phyloP scores from a whole-genome alignment of 37 sponge, comb jelly and placozoan genomes.

The Aphrocallistes beatrix region DNA sequence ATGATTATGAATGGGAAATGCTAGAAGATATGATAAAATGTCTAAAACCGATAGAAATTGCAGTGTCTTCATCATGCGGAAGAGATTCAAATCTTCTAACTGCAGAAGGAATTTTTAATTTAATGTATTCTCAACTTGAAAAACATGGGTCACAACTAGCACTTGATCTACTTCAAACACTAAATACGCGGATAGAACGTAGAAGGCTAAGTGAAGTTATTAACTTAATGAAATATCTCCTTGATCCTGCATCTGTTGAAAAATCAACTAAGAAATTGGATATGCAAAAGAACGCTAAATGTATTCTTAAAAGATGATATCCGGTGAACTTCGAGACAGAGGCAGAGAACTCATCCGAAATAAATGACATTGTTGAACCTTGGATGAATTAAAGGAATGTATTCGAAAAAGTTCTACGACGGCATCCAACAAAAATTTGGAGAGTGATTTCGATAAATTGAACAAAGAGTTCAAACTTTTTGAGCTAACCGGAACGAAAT shows the following conservation, averaged over 20 bases:
- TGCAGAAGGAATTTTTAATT: conserved; percentile 12
- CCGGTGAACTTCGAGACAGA: not conserved
- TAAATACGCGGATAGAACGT: not conserved
- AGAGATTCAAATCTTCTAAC: conserved; percentile 1
- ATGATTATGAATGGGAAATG: conserved; percentile 17
- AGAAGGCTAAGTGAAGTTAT: conserved; percentile 1
- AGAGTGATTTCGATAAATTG: not conserved
- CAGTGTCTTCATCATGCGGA: not conserved
- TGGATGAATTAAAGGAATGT: conserved; percentile 7
- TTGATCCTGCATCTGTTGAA: conserved; percentile 10
- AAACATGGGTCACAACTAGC: conserved; percentile 5
- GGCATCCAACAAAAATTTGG: not conserved
- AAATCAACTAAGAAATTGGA: not conserved
- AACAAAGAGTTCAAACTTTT: not conserved
- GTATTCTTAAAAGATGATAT: not conserved
- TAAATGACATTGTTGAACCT: not conserved
- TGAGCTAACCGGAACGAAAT: not conserved
- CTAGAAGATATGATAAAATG: not conserved
- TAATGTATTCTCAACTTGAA: conserved; percentile 2
- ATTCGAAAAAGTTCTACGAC: not conserved
- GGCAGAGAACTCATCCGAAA: not conserved
- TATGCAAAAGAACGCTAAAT: not conserved
- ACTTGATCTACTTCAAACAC: conserved; percentile 10
- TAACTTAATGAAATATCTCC: conserved; percentile 9
- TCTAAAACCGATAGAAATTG: conserved; percentile 1